phyloP scores from a whole-genome alignment of 2,797 vertebrate species.

The Darevskia nairensis region DNA sequence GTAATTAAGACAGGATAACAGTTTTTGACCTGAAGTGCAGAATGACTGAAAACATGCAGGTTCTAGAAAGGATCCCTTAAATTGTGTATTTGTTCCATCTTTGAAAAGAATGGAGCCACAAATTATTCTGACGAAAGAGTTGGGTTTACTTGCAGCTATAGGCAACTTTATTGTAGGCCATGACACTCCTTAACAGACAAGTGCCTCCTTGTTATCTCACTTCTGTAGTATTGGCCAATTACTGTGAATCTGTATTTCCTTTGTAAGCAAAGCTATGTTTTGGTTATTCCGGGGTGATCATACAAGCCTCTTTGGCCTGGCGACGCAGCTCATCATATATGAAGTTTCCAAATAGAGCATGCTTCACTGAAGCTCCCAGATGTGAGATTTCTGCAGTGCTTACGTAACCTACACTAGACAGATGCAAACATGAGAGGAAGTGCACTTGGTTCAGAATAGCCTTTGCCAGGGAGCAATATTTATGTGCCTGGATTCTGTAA shows the following conservation, averaged over 20 bases:
- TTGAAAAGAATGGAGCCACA: slow-evolving; percentile 25
- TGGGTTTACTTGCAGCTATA: background rate
- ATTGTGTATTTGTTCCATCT: background rate
- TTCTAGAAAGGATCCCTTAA: slow-evolving; percentile 27
- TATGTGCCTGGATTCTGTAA: background rate
- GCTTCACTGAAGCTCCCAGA: too few species aligned
- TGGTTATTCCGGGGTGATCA: slow-evolving; percentile 51
- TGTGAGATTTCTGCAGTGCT: slow-evolving; percentile 47
- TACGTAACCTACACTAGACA: slow-evolving; percentile 57
- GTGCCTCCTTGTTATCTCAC: background rate
- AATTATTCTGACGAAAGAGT: background rate
- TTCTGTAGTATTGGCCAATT: slow-evolving; percentile 23
- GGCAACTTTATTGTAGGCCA: background rate
- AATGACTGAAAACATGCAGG: background rate
- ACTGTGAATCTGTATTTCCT: slow-evolving; percentile 17
- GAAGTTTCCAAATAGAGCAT: slow-evolving; percentile 20
- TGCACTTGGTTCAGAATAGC: slow-evolving; percentile 38
- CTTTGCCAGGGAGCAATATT: slow-evolving; percentile 34
- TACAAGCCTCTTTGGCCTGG: slow-evolving; percentile 52
- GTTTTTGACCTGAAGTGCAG: slow-evolving; percentile 33
- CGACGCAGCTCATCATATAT: slow-evolving; percentile 32
- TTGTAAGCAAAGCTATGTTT: background rate
- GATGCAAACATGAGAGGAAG: slow-evolving; percentile 47
- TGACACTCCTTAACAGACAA: background rate
- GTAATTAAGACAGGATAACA: background rate